A percentile compares a stretch with the other conserved stretches of the same genome.
Evolutionary conservation across 2,797 vertebrate genomes (phyloP).

Genomic region (Choloepus didactylus): DNA sequence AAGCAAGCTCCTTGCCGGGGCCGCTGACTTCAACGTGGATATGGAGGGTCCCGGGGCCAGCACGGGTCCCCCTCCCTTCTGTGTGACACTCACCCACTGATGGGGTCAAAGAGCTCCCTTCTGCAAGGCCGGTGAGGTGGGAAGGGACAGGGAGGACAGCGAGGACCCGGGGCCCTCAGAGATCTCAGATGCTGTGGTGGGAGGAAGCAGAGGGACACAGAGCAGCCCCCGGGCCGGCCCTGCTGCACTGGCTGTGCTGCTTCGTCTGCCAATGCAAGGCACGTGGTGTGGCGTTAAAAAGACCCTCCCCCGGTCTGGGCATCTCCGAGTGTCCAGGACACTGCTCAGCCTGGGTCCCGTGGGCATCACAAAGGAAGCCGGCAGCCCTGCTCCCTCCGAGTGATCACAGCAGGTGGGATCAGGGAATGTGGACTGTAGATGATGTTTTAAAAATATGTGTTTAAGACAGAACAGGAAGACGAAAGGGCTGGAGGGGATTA

Average conservation of each 20-base stretch:
- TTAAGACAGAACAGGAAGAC: not conserved
- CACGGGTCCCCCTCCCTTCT: not conserved
- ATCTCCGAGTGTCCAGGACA: not conserved
- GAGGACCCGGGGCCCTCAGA: not conserved
- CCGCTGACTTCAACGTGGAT: not conserved
- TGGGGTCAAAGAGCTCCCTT: not conserved
- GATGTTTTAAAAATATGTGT: not conserved
- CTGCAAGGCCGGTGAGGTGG: not conserved
- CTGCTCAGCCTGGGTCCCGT: too few relatives aligned
- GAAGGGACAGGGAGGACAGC: fast-evolving
- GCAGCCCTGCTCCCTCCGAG: fast-evolving
- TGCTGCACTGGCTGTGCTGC: too few relatives aligned
- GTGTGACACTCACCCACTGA: not conserved
- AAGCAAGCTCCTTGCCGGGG: not conserved
- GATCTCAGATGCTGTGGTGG: fast-evolving
- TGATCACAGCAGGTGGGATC: too few relatives aligned
- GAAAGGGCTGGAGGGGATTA: fast-evolving
- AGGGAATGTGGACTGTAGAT: not conserved
- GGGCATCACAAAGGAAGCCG: not conserved
- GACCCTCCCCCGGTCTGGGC: fast-evolving
- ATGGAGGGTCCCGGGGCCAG: not conserved
- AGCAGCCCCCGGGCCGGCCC: too few relatives aligned
- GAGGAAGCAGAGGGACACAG: too few relatives aligned
- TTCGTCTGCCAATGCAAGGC: not conserved
- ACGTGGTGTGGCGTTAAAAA: fast-evolving